These are phyloP conservation scores for Camponotus vicinus DNA, from an alignment of 1,140 invertebrate genomes.

Conservation along the genomic window DNA sequence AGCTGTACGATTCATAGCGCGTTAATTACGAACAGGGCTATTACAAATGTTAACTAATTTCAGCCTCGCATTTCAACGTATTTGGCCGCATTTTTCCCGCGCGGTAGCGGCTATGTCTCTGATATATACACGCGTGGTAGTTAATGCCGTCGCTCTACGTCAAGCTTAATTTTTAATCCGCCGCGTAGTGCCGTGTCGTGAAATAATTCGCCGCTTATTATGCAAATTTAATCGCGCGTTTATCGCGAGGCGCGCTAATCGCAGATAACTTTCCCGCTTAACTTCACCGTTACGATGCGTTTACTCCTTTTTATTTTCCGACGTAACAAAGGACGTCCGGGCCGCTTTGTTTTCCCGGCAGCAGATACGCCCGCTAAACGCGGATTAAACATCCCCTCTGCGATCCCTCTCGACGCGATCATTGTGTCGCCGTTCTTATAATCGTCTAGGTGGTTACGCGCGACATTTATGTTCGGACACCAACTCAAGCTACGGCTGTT, in stretches of 20 bases:
- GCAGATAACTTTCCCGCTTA: slow-evolving; percentile 51
- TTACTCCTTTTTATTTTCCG: slow-evolving; percentile 36
- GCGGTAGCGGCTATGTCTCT: neutral
- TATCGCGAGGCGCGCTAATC: slow-evolving; percentile 56
- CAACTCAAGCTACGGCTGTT: neutral
- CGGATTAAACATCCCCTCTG: slow-evolving; percentile 30
- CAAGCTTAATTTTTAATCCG: slow-evolving; percentile 73
- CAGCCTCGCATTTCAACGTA: slow-evolving; percentile 34
- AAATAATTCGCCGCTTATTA: slow-evolving; percentile 64
- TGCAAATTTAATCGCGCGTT: slow-evolving; percentile 61
- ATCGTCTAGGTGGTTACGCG: slow-evolving; percentile 10
- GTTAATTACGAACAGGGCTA: slow-evolving; percentile 22
- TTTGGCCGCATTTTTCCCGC: slow-evolving; percentile 4
- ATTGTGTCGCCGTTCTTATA: slow-evolving; percentile 15
- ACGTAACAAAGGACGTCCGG: slow-evolving; percentile 37
- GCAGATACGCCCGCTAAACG: slow-evolving; percentile 2
- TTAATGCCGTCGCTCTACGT: slow-evolving; percentile 11
- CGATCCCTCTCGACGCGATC: slow-evolving; percentile 22
- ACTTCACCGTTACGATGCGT: slow-evolving; percentile 29
- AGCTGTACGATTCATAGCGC: slow-evolving; percentile 11
- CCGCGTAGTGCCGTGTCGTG: slow-evolving; percentile 25
- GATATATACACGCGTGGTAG: neutral
- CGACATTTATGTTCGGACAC: slow-evolving; percentile 7
- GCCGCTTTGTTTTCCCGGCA: slow-evolving; percentile 43
- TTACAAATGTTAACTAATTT: slow-evolving; percentile 43